Base-by-base conservation (phyloP, 2,888 invertebrate species). In the Eupithecia exiguata region DNA sequence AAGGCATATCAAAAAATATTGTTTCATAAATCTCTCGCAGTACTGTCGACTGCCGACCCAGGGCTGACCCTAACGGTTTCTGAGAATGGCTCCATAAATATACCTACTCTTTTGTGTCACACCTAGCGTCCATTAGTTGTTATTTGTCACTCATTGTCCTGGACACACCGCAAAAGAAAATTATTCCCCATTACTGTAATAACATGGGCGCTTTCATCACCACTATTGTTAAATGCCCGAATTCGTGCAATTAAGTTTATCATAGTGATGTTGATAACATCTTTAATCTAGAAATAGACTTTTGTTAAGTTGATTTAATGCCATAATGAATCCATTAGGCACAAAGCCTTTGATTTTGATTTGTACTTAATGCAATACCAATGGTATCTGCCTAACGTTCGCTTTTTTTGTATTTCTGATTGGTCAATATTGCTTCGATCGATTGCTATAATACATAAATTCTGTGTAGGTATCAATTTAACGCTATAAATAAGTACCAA, bases 121-220 rank as follows among this genome's bases (percentile, higher is more conserved):
- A 82, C 75, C 83, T 80, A 80, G 81, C 84, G 76, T 83, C 89
- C 91, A 91, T 91, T 90, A 90, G 89, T 90, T 89, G 89, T 89
- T 90, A 90, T 90, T 89, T 91, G 90, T 85, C 86, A 83, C 84
- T 82, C 87, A 88, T 91, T 91, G 91, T 90, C 89, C 89, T 86
- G 61, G 70, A 70, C 76, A 81, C 82, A 82, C 71, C 71, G 69
- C 73, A 85, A 84, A 88, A 86, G 88, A 89, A 89, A 90, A 91
- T 78, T 76, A 80, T 78, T 80, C 74, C 70, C 76, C 77, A 79
- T 78, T 80, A 77, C 68, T 65, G 74, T 77, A 76, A 77, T 78
- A 74, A 74, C 74, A 69, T 75, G 73, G 74, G 72, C 71, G 65
- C 67, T 72, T 67, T 72, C 69, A 74, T 78, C 65, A 71, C 10